Conservation (phyloP, 2,888 invertebrate genomes). For the Mesopsocus fuscifrons region DNA sequence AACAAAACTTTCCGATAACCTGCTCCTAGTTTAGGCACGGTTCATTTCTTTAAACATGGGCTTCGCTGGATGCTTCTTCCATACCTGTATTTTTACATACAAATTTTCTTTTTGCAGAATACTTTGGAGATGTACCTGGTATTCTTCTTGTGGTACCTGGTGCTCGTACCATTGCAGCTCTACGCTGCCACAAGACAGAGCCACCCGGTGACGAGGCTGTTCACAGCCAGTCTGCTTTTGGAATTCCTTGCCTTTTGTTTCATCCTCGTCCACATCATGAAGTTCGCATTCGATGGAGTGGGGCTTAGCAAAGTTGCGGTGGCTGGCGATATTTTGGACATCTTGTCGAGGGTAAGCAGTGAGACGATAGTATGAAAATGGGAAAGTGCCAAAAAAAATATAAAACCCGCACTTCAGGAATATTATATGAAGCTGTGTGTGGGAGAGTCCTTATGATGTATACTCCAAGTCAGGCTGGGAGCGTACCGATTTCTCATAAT, state of each 20-base stretch:
- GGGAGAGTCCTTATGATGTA: too few species aligned
- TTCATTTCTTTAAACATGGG: too few species aligned
- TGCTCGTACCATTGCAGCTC: slow-evolving; percentile 73
- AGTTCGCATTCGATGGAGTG: slow-evolving; percentile 78
- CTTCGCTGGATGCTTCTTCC: too few species aligned
- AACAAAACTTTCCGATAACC: too few species aligned
- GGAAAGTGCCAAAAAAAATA: too few species aligned
- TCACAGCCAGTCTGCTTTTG: slow-evolving; percentile 68
- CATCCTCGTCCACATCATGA: slow-evolving; percentile 72
- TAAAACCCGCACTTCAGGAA: too few species aligned
- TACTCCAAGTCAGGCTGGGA: too few species aligned
- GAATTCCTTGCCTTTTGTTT: slow-evolving; percentile 73
- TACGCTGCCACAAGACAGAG: slow-evolving; percentile 77
- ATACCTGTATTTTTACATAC: too few species aligned
- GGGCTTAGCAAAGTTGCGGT: slow-evolving; percentile 67
- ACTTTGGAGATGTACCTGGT: slow-evolving; percentile 77
- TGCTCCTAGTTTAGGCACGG: too few species aligned
- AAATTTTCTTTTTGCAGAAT: too few species aligned
- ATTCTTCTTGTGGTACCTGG: slow-evolving; percentile 70
- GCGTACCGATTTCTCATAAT: too few species aligned
- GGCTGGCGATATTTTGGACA: slow-evolving; percentile 82
- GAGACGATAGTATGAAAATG: slow-evolving; percentile 10
- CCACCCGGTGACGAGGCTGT: slow-evolving; percentile 78
- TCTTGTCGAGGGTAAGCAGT: slow-evolving; percentile 63
- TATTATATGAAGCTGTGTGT: too few species aligned